Evolutionary conservation across 2,888 invertebrate species (phyloP), one percentile per base, ranked within the genome.

Genomic region (Nomada fabriciana): DNA sequence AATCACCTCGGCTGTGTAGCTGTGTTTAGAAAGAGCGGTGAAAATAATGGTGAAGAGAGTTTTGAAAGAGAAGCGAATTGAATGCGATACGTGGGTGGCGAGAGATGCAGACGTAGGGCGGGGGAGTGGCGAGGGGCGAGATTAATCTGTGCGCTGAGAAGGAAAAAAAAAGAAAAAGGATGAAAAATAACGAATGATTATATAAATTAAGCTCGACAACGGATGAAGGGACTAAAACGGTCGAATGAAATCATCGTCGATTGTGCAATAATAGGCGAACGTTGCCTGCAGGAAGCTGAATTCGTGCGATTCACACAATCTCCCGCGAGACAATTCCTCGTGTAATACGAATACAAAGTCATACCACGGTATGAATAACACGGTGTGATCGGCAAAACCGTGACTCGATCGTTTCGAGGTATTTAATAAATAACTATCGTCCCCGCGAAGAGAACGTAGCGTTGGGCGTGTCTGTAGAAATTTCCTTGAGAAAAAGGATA

Each of bases 111-210:
- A 47, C n/a, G 52, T n/a, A 47, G 43, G 36, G 70, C 25, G 18
- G 70, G 64, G 13, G 65, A 69, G 67, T 43, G 20, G 63, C 61
- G 60, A 36, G 65, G 50, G 61, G 18, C 29, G 73, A 76, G 76
- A 76, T 80, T 77, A 86, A 86, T 84, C 84, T 80, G 64, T 76
- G 69, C 69, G 55, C 20, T n/a, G 64, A 76, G 80, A 50, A 61
- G 57, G 74, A 61, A 73, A 80, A 80, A 80, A 25, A 77, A 84
- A 84, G 23, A 55, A 55, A 25, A 23, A 42, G 59, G 77, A 71
- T 60, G 75, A 81, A 84, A 85, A 88, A 87, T 86, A 87, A 87
- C 80, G 76, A 81, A 84, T 76, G 82, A 88, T 88, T 86, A 83
- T 85, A 86, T 89, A 87, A 87, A 89, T 89, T 84, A 89, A 85